These are phyloP conservation scores for Anoura caudifer DNA, from an alignment of 2,113 vertebrate genomes.

Conservation along the genomic window DNA sequence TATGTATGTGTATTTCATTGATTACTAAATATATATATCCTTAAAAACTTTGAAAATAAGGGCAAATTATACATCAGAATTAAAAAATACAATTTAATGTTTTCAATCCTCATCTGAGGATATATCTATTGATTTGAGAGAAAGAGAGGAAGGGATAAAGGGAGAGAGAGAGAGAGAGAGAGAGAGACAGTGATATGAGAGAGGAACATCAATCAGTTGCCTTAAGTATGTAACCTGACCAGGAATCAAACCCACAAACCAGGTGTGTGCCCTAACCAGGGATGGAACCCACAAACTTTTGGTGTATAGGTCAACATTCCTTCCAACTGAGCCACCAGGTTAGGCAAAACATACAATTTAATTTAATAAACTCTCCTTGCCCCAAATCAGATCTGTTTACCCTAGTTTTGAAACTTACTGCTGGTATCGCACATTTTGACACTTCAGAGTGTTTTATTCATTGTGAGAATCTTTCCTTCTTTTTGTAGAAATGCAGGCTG, in stretches of 20 bases:
- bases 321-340: no score
- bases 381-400: not conserved
- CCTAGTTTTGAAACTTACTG: not conserved
- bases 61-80: not conserved
- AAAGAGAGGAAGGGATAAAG: no score
- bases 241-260: no score
- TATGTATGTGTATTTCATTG: not conserved
- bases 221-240: no score
- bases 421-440: not conserved
- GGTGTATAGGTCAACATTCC: no score
- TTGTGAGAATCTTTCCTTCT: not conserved
- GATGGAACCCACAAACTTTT: no score
- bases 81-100: not conserved
- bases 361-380: not conserved
- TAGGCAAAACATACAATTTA: not conserved
- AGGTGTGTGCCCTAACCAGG: no score
- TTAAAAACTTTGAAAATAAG: not conserved
- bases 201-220: no score
- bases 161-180: no score
- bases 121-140: no score
- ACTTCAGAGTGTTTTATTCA: not conserved
- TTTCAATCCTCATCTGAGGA: no score
- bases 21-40: not conserved
- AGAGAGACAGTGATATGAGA: no score
- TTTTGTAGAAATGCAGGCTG: not conserved